These are phyloP conservation scores for Oligia latruncula DNA, from an alignment of 2,888 invertebrate genomes.

Conservation along the genomic window DNA sequence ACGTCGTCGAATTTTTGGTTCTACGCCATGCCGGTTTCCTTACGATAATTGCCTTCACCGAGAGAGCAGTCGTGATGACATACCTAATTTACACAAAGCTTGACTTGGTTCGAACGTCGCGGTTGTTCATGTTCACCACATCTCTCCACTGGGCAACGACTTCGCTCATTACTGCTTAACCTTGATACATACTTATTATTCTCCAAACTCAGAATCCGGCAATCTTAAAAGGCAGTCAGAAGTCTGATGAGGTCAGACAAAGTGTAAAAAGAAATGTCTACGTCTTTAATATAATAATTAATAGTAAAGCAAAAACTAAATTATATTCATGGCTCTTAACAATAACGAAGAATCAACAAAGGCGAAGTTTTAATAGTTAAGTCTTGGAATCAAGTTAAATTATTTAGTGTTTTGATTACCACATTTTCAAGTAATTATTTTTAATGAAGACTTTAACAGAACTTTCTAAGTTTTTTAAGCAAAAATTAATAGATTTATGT, in stretches of 20 bases:
- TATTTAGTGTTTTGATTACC: constrained; percentile 16
- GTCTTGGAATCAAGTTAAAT: constrained; percentile 22
- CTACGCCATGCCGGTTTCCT: too few relatives aligned
- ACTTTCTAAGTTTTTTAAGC: neutral
- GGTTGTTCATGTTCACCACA: too few relatives aligned
- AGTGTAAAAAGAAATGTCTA: neutral
- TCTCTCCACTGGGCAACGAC: neutral
- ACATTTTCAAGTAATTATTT: constrained; percentile 44
- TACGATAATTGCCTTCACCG: too few relatives aligned
- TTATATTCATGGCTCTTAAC: constrained; percentile 21
- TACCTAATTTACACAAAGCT: too few relatives aligned
- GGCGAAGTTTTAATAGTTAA: constrained; percentile 37
- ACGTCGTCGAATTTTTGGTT: too few relatives aligned
- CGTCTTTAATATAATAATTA: neutral
- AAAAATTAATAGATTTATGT: neutral
- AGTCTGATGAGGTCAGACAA: neutral
- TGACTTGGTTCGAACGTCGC: too few relatives aligned
- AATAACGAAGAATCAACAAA: constrained; percentile 14
- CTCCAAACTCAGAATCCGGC: neutral
- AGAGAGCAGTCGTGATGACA: too few relatives aligned
- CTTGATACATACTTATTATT: neutral
- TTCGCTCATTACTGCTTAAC: neutral
- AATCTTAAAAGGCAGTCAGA: neutral
- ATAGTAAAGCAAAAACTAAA: constrained; percentile 11
- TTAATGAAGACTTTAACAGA: constrained; percentile 32